Evolutionary conservation across 1,140 invertebrate species (phyloP).

Genomic region (Ylistrum balloti): DNA sequence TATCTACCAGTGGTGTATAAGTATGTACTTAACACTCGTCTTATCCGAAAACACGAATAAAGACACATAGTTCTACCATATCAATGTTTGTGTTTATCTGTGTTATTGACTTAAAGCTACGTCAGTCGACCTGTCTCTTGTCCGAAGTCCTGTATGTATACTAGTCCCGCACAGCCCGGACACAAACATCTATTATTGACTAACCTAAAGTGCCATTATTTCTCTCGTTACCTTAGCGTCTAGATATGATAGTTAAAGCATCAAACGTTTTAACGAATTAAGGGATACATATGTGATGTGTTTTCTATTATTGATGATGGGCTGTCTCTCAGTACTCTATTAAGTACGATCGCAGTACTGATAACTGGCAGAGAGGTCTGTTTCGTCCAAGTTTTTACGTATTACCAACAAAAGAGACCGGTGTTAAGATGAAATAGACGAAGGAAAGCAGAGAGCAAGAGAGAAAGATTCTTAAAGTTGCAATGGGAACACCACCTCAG

Average conservation of each 20-base stretch:
- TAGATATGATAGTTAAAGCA: not conserved
- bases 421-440: too few relatives aligned
- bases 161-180: not conserved
- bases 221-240: not conserved
- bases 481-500: too few relatives aligned
- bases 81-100: not conserved
- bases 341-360: not conserved
- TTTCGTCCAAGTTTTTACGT: too few relatives aligned
- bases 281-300: not conserved
- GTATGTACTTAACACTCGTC: not conserved
- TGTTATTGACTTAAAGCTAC: too few relatives aligned
- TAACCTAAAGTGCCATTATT: not conserved
- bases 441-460: too few relatives aligned
- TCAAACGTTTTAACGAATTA: constrained; percentile 36
- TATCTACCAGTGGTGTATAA: too few relatives aligned
- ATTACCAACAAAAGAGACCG: too few relatives aligned
- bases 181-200: constrained; percentile 18
- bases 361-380: not conserved
- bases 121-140: not conserved
- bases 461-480: too few relatives aligned
- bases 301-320: not conserved
- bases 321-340: not conserved
- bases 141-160: not conserved
- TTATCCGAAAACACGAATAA: not conserved
- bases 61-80: not conserved